Evolutionary conservation across 1,140 invertebrate genomes (phyloP).

Genomic region (Hesperophylax magnus): DNA sequence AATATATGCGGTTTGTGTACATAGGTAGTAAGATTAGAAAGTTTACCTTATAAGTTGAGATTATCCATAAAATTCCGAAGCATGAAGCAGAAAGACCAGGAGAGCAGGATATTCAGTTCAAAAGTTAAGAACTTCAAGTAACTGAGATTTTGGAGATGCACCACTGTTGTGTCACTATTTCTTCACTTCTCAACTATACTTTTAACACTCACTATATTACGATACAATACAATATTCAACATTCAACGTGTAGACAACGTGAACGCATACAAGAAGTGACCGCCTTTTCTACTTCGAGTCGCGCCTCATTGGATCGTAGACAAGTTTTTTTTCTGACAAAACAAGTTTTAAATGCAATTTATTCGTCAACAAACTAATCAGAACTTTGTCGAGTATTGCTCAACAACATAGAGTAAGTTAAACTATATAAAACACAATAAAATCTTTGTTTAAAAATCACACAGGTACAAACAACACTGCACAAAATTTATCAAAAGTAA

Average conservation of each 20-base stretch:
- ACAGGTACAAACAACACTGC: slow-evolving; percentile 18
- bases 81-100: background rate
- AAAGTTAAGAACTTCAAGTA: background rate
- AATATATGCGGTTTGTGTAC: no score
- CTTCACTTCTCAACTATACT: slow-evolving; percentile 8
- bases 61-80: slow-evolving; percentile 21
- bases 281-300: background rate
- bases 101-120: background rate
- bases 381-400: background rate
- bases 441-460: background rate
- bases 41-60: slow-evolving; percentile 1
- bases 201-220: slow-evolving; percentile 16
- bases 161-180: slow-evolving; percentile 11
- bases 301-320: background rate
- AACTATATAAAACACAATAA: background rate
- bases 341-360: slow-evolving; percentile 7
- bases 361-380: background rate
- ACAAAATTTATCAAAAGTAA: slow-evolving; percentile 2
- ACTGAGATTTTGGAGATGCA: background rate
- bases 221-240: slow-evolving; percentile 33
- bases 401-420: background rate
- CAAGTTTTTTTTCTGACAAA: background rate
- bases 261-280: background rate
- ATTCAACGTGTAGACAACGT: background rate
- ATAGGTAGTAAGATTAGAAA: background rate